Evolutionary conservation across 2,113 vertebrate species (phyloP), one percentile per base, ranked within the genome.

Genomic region (Crotalus horridus): DNA sequence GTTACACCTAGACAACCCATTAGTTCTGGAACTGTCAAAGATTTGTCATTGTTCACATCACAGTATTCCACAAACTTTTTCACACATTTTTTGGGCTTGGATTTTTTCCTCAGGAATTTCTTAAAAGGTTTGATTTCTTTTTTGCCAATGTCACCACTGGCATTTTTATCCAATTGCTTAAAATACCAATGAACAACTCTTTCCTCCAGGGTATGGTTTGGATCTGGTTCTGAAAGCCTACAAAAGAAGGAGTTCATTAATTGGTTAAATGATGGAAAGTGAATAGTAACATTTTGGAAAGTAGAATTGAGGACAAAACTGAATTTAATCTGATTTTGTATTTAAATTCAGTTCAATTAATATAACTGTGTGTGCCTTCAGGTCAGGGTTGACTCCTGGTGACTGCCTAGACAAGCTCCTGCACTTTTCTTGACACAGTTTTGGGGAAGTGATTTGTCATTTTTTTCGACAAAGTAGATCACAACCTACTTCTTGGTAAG

Each of bases 41-140:
- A 98, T 93, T 99, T 99, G 97, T 99, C 98, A 0, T 98, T 98
- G 96, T 98, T 98, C 94, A 98, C 97, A 91, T 99, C 99, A 1
- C 99, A 99, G 95, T 99, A 99, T 94, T 99, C 99, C 93, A 99
- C 99, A 94, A 99, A 99, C 96, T 98, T 99, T 97, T 99, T 99
- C 95, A 99, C 99, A 13, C 99, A 99, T 94, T 99, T 99, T 94
- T 99, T 99, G 6, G 99, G 99, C 95, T 99, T 99, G 92, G 99
- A 98, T 89, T 99, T 99, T 95, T 99, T 99, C 93, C 99, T 98
- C 33, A 99, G 97, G 93, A 99, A 98, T 56, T 98, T 98, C 96
- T 99, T 99, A 96, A 99, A 99, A 6, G 99, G 99, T 85, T 99
- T 99, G 95, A 99, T 98, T 96, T 99, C 99, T 95, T 99, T 99